Percentiles rank a stretch among this genome's conserved stretches.
phyloP scores from a whole-genome alignment of 2,797 vertebrate species.

The Oreortyx pictus region DNA sequence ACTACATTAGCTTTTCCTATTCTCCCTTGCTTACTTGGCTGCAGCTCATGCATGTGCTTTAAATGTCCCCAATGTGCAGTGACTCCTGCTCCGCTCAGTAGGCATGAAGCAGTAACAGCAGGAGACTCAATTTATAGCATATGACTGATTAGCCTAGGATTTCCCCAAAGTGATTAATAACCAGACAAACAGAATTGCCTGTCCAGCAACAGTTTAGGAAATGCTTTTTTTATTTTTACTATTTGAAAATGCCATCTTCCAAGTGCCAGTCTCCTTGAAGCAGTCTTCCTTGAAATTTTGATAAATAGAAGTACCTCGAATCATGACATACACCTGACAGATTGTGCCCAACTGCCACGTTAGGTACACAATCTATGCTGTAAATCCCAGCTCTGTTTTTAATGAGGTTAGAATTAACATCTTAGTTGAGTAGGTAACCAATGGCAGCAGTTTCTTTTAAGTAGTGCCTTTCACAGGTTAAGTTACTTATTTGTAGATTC shows the following conservation, averaged over 20 bases:
- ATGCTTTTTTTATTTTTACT: not conserved
- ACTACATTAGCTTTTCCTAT: not conserved
- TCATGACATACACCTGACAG: not conserved
- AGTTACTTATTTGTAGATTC: not conserved
- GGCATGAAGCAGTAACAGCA: not conserved
- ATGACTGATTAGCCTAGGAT: not conserved
- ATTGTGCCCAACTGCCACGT: not conserved
- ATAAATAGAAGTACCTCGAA: not conserved
- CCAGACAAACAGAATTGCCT: not conserved
- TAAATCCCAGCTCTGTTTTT: not conserved
- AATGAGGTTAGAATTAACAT: not conserved
- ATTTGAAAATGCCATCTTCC: not conserved
- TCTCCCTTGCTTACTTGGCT: not conserved
- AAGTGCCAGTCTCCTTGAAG: not conserved
- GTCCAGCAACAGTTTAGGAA: not conserved
- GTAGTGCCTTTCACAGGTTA: not conserved
- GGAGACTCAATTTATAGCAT: not conserved
- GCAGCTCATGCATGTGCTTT: not conserved
- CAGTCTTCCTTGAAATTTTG: not conserved
- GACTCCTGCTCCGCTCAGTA: not conserved
- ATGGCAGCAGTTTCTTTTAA: constrained; percentile 9
- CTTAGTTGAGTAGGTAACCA: not conserved
- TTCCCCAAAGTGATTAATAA: not conserved
- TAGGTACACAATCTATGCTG: not conserved
- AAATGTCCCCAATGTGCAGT: not conserved